Base-by-base conservation (phyloP, 2,797 vertebrate genomes). In the Rhynchotus rufescens region DNA sequence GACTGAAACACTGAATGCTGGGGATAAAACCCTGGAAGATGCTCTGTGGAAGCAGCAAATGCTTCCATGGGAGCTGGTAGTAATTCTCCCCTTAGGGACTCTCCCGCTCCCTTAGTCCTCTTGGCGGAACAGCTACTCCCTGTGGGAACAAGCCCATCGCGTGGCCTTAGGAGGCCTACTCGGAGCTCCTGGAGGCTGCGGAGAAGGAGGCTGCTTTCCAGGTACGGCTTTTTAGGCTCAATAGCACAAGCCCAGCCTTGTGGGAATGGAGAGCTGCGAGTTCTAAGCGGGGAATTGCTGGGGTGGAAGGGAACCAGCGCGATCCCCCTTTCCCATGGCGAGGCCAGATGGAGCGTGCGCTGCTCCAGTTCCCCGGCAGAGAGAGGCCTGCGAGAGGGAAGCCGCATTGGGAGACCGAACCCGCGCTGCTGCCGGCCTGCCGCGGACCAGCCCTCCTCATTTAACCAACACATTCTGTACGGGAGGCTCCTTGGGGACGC, bases 361-460 rank as follows among this genome's bases (percentile, higher is more conserved):
- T 16, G 44, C 28, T 81, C 4, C 68, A 94, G 94, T 5, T 93
- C 66, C 94, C 25, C 28, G 93, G 94, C 92, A 80, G 72, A 90
- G 8, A 96, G 95, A 75, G 93, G 93, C 93, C 86, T 61, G 64
- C 1, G 26, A 94, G 82, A 94, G 95, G 94, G 92, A 49, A 94
- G 88, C 88, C 73, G 91, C 0, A 0, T 32, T 71, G 4, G 0
- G 62, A 95, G 91, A 86, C 84, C 73, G 28, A 30, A 4, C 61
- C 83, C 80, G 82, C 86, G 68, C 74, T 86, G 59, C 82, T 90
- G 86, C 87, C 71, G 77, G 47, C 84, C 30, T 44, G 88, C 93
- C 94, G 77, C 15, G 36, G 28, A 74, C 10, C 0, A 94, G 89
- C 74, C 4, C 49, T 81, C n/a, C 82, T 95, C 54, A 95, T 92